Conservation (phyloP, 2,888 invertebrate genomes). For the Ceraclea dissimilis region DNA sequence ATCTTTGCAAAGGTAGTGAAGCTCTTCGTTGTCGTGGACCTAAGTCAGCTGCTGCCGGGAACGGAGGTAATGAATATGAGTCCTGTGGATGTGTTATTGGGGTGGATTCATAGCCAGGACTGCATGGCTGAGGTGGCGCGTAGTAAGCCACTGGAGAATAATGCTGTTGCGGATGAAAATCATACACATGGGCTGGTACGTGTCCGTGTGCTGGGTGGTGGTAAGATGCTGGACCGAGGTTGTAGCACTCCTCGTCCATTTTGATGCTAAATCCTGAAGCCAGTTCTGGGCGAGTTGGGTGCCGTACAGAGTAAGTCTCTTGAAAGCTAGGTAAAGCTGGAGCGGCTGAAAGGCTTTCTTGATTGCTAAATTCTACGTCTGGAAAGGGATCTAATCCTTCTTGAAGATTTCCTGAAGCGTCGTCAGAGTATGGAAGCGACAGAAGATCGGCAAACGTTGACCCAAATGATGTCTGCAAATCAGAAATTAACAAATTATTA, state of each 20-base stretch:
- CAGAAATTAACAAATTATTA: conserved; percentile 2
- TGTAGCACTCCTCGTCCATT: conserved; percentile 82
- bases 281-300: conserved; percentile 47
- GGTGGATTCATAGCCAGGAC: conserved; percentile 42
- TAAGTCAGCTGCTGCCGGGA: conserved; percentile 58
- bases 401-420: conserved; percentile 60
- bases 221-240: conserved; percentile 47
- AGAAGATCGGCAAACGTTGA: conserved; percentile 72
- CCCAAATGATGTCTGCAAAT: conserved; percentile 67
- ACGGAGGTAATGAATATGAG: conserved; percentile 63
- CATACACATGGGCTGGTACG: conserved; percentile 50
- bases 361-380: conserved; percentile 50
- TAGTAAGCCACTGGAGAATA: conserved; percentile 51
- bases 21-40: conserved; percentile 63
- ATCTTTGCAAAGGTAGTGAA: conserved; percentile 70
- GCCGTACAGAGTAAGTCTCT: conserved; percentile 77
- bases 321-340: conserved; percentile 78
- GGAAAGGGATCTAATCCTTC: conserved; percentile 70
- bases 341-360: conserved; percentile 29
- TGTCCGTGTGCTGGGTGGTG: conserved; percentile 49
- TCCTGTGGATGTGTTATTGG: conserved; percentile 45
- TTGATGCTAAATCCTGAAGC: conserved; percentile 59
- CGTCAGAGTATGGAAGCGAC: conserved; percentile 66
- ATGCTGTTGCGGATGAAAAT: conserved; percentile 51
- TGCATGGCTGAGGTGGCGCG: conserved; percentile 52